Conservation (phyloP, 1,140 invertebrate genomes). For the Trigoniulus corallinus region DNA sequence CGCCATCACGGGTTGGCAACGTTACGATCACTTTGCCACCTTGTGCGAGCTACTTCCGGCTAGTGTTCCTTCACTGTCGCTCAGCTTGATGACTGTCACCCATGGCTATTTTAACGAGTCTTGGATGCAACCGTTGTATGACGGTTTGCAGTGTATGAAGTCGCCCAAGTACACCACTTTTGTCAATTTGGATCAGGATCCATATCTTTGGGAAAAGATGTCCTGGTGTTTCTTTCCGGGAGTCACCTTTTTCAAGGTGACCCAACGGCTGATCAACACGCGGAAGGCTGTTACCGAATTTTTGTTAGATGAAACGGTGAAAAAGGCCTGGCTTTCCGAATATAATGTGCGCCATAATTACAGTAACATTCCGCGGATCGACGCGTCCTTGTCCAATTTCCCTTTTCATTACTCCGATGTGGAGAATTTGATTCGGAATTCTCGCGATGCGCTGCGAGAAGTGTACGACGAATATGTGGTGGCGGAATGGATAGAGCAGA, state of each 20-base stretch:
- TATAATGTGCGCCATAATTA: slow-evolving; percentile 64
- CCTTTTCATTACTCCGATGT: slow-evolving; percentile 29
- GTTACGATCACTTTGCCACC: slow-evolving; percentile 82
- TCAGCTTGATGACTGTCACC: slow-evolving; percentile 39
- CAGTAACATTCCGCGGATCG: slow-evolving; percentile 50
- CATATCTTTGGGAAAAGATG: slow-evolving; percentile 38
- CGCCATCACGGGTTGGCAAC: slow-evolving; percentile 51
- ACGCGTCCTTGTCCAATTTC: slow-evolving; percentile 45
- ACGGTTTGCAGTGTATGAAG: slow-evolving; percentile 34
- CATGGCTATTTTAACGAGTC: slow-evolving; percentile 43
- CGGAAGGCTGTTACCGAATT: neutral
- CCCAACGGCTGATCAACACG: slow-evolving; percentile 33
- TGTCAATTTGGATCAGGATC: slow-evolving; percentile 37
- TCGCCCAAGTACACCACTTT: slow-evolving; percentile 20
- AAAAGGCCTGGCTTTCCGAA: slow-evolving; percentile 52
- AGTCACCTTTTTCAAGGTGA: slow-evolving; percentile 37
- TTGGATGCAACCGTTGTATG: slow-evolving; percentile 32
- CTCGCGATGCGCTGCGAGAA: slow-evolving; percentile 42
- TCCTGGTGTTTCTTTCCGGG: slow-evolving; percentile 37
- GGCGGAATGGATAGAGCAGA: slow-evolving; percentile 55
- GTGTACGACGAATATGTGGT: slow-evolving; percentile 56
- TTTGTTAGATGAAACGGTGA: slow-evolving; percentile 11
- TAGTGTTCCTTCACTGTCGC: slow-evolving; percentile 54
- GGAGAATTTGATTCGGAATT: slow-evolving; percentile 36
- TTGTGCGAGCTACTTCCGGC: slow-evolving; percentile 80